Evolutionary conservation across 2,888 invertebrate genomes (phyloP), one percentile per base, ranked within the genome.

Genomic region (Lobophora halterata): DNA sequence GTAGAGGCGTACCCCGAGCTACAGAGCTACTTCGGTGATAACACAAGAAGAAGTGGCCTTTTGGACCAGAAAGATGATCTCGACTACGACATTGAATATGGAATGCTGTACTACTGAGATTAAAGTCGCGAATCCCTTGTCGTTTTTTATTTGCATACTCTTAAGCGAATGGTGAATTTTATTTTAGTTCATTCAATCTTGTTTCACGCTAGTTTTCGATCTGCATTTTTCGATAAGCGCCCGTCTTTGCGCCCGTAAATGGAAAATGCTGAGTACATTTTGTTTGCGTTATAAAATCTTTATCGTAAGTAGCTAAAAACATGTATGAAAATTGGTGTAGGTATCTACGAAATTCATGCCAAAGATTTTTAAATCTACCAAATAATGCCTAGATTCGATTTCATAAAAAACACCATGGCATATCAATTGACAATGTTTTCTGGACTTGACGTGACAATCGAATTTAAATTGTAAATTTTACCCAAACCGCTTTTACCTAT

Each of bases 81-180:
- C 3, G 73, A 80, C 6, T 79, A 79, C 25, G 82, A 83, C 32
- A 46, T 80, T 3, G 83, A 85, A 39, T 80, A 79, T 35, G 82
- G 81, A 13, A 28, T 52, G 40, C 28, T 49, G 2, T 81, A 82
- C 60, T 70, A 72, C 46, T 80, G 55, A 71, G n/a, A 62, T 56
- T 65, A 62, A 65, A 63, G 19, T 44, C 23, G 20, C 30, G n/a
- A 26, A 24, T 9, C 11, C 9, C 16, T 28, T 26, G 21, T 27
- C n/a, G 7, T 35, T 41, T 33, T 19, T 27, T 2, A 33, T 32
- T 45, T 29, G 16, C 16, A 9, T 24, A 27, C 3, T 4, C 6
- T n/a, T n/a, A n/a, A n/a, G n/a, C n/a, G n/a, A 23, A 2, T 16
- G 25, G 7, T 8, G 8, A 23, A 10, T 28, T 32, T 4, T 17